Evolutionary conservation across 2,888 invertebrate species (phyloP), one percentile per base, ranked within the genome.

Genomic region (Archaeoteleia sp.): DNA sequence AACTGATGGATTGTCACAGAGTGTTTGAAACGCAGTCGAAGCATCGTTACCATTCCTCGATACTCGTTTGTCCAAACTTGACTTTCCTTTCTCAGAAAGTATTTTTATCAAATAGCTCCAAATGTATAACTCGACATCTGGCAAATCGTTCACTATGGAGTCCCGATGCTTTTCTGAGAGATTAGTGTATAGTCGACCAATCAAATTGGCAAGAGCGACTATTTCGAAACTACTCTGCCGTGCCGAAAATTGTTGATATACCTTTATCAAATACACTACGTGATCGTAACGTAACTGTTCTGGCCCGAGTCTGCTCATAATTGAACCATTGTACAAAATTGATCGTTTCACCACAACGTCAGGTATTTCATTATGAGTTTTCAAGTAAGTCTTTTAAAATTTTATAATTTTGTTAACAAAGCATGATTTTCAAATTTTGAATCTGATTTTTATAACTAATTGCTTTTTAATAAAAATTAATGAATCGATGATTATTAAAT

Each of bases 101-200:
- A 71, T 35, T 39, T 43, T 53, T 2, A 58, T 40, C 7, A 77
- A 34, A 1, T 69, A 57, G 6, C 20, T 54, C 72, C 62, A 76
- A 12, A 37, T 29, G 48, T 46, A 57, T 15, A 61, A 15, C 42
- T 72, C 62, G 7, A 66, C 57, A 32, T 65, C 57, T 9, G 67
- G 55, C 2, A 74, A 29, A 32, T 76, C 72, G 9, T 70, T 68
- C 0, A 74, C 27, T 17, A 81, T 51, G 2, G 40, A 14, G 10
- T 70, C 61, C 54, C 72, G 78, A 14, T 74, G 62, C 1, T 77
- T 73, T n/a, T 74, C 76, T 6, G 76, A 63, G 0, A 83, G 63
- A 9, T 78, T 70, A 15, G 58, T 69, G 60, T 78, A 84, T 15
- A 84, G 60, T 61, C 82, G 75, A 1, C 69, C 54, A 9, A 84